These are phyloP conservation scores for Hippocampus abdominalis DNA, from an alignment of 2,113 vertebrate genomes.

Conservation along the genomic window DNA sequence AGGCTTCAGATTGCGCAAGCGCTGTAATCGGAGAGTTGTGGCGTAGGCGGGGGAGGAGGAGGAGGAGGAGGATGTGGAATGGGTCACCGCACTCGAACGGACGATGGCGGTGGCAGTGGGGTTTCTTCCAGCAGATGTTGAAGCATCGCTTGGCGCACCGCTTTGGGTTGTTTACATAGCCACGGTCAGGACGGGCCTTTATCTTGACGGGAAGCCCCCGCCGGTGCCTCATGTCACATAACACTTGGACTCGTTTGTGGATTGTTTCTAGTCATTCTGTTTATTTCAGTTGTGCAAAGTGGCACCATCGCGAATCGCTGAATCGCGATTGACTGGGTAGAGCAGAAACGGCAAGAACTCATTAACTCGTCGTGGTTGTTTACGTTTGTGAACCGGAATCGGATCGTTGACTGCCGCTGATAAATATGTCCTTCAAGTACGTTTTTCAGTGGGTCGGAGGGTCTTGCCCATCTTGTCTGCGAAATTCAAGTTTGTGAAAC, in stretches of 20 bases:
- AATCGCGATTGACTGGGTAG: too few species aligned
- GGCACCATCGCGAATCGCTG: too few species aligned
- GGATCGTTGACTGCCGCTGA: too few species aligned
- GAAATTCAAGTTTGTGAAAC: too few species aligned
- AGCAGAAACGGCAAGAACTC: too few species aligned
- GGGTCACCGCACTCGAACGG: background rate
- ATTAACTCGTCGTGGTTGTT: too few species aligned
- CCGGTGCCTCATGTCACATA: background rate
- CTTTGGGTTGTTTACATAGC: background rate
- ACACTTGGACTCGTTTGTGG: background rate
- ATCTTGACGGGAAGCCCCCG: background rate
- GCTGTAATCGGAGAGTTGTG: background rate
- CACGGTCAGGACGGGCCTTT: background rate
- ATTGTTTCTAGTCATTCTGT: background rate
- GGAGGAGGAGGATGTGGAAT: background rate
- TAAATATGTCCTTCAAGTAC: too few species aligned
- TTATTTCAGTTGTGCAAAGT: background rate
- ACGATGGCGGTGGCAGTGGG: background rate
- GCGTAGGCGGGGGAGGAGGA: background rate
- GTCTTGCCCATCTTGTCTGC: too few species aligned
- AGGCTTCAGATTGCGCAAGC: conserved; percentile 2
- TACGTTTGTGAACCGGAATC: too few species aligned
- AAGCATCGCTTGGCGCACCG: background rate
- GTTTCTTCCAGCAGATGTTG: conserved; percentile 2
- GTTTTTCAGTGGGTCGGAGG: too few species aligned